phyloP scores from a whole-genome alignment of 2,113 vertebrate genomes.

The Lampris megalopsis region DNA sequence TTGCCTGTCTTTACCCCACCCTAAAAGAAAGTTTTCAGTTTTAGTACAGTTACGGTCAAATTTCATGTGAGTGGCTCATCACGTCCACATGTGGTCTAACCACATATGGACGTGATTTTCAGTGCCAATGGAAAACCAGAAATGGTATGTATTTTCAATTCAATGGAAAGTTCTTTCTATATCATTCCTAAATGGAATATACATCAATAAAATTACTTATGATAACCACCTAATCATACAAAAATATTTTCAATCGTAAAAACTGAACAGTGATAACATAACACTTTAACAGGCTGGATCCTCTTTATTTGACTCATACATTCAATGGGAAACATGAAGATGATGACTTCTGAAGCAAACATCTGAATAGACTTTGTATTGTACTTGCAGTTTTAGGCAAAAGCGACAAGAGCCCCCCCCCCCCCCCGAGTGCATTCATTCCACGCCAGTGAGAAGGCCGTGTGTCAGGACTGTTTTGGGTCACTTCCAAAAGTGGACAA shows the following conservation, averaged over 20 bases:
- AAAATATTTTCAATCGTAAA: too few species aligned
- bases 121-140: too few species aligned
- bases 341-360: not conserved
- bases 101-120: conserved; percentile 8
- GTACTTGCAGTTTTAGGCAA: not conserved
- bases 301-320: not conserved
- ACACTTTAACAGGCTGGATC: not conserved
- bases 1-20: conserved; percentile 35
- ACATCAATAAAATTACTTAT: too few species aligned
- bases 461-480: conserved; percentile 66
- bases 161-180: not conserved
- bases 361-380: conserved; percentile 2
- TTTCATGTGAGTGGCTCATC: conserved; percentile 73
- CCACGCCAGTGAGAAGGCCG: conserved; percentile 50
- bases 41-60: conserved; percentile 72
- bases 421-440: conserved; percentile 34
- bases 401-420: not conserved
- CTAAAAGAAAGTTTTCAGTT: conserved; percentile 73
- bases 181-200: conserved; percentile 13
- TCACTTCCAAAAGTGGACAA: conserved; percentile 75
- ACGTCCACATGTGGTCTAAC: conserved; percentile 56
- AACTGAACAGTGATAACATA: not conserved
- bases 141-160: too few species aligned
- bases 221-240: too few species aligned
- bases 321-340: not conserved